phyloP scores from a whole-genome alignment of 2,113 vertebrate species.

The Amazona guildingii region DNA sequence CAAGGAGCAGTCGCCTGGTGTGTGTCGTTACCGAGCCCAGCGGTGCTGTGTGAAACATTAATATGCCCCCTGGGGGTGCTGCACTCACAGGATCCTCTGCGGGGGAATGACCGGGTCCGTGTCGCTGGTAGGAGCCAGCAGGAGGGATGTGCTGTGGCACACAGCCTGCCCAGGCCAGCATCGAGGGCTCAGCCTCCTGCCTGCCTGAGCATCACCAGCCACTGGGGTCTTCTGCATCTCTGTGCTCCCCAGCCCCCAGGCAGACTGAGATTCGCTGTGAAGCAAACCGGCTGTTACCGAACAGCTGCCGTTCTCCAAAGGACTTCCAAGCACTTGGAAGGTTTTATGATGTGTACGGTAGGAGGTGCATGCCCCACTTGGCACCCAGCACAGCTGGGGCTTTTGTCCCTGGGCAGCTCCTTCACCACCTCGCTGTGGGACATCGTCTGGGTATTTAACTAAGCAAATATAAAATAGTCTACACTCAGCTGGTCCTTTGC shows the following conservation, averaged over 20 bases:
- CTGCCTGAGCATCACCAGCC: neutral
- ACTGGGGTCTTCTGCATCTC: neutral
- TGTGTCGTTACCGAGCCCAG: neutral
- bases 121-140: neutral
- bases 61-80: neutral
- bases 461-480: fast-evolving
- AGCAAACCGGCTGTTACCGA: fast-evolving
- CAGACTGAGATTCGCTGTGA: neutral
- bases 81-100: neutral
- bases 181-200: neutral
- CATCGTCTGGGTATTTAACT: fast-evolving
- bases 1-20: neutral
- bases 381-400: neutral
- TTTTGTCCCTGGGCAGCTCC: neutral
- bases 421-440: fast-evolving
- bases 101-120: neutral
- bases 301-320: neutral
- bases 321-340: neutral
- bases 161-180: neutral
- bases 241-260: neutral
- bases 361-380: too few relatives aligned
- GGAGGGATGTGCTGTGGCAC: neutral
- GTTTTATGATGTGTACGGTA: fast-evolving
- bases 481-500: fast-evolving
- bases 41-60: neutral